Evolutionary conservation across 2,888 invertebrate genomes (phyloP).

Genomic region (Dinocampus coccinellae): DNA sequence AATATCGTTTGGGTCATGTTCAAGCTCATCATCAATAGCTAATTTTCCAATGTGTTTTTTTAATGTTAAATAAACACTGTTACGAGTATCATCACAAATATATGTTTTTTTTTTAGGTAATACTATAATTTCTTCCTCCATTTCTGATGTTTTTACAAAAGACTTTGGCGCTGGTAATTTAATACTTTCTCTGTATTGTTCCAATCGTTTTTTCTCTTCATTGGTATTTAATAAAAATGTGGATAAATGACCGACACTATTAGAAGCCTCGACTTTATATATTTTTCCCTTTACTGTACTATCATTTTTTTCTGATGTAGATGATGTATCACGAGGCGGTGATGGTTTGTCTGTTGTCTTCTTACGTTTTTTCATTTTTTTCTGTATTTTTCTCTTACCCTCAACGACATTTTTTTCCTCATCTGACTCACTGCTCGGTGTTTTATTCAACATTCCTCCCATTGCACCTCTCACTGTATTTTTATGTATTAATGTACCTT

Average conservation of each 20-base stretch:
- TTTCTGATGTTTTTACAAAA: neutral
- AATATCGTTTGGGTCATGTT: conserved; percentile 31
- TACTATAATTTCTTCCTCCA: conserved; percentile 56
- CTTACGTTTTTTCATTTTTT: conserved; percentile 54
- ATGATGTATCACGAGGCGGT: conserved; percentile 29
- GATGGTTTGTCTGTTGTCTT: conserved; percentile 49
- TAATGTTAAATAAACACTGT: conserved; percentile 63
- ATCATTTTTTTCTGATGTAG: neutral
- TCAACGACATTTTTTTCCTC: conserved; percentile 25
- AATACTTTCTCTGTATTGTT: conserved; percentile 62
- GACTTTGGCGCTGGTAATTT: conserved; percentile 57
- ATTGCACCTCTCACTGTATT: conserved; percentile 38
- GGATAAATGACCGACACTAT: conserved; percentile 63
- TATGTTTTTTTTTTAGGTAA: conserved; percentile 60
- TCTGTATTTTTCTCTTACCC: conserved; percentile 41
- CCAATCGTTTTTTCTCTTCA: conserved; percentile 38
- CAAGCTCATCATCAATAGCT: conserved; percentile 32
- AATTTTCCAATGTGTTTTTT: conserved; percentile 43
- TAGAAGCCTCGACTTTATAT: conserved; percentile 62
- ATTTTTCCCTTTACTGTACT: neutral
- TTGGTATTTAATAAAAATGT: conserved; percentile 55
- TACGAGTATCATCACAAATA: conserved; percentile 59
- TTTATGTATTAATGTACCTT: conserved; percentile 53
- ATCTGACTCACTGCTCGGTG: conserved; percentile 34
- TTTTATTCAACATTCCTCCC: conserved; percentile 24